phyloP scores from a whole-genome alignment of 92 coral and sea anemone species.

The Galaxea fascicularis region DNA sequence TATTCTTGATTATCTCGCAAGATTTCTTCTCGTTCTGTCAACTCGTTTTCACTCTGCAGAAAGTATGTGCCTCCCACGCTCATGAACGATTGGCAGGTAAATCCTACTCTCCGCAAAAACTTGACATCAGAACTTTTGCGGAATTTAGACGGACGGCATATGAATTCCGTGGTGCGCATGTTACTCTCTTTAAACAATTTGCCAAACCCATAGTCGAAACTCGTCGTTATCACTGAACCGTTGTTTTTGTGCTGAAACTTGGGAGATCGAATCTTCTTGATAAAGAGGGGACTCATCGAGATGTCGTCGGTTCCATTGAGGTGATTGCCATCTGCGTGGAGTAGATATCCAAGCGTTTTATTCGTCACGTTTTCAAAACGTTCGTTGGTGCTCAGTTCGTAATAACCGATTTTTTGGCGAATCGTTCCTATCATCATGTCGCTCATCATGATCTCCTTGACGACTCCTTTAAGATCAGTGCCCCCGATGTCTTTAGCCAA shows the following conservation, averaged over 20 bases:
- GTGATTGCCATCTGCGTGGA: neutral
- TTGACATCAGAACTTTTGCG: neutral
- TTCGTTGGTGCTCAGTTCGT: conserved; percentile 2
- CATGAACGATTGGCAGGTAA: conserved; percentile 4
- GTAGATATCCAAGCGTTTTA: neutral
- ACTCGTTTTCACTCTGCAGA: neutral
- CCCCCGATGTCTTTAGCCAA: neutral
- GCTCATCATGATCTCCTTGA: conserved; percentile 10
- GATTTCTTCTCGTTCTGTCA: neutral
- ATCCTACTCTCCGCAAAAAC: neutral
- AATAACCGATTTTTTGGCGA: neutral
- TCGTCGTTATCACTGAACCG: neutral
- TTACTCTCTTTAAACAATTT: neutral
- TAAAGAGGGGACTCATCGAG: neutral
- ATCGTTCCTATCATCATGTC: neutral
- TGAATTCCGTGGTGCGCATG: neutral
- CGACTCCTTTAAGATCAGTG: neutral
- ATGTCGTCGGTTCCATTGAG: conserved; percentile 2
- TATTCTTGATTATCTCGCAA: conserved; percentile 4
- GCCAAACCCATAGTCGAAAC: conserved; percentile 17
- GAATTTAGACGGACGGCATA: neutral
- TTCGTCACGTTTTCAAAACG: neutral
- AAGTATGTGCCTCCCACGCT: conserved; percentile 15
- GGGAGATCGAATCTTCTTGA: neutral
- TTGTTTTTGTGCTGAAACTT: neutral